Conservation (phyloP, 2,797 vertebrate genomes). For the Erethizon dorsatum region DNA sequence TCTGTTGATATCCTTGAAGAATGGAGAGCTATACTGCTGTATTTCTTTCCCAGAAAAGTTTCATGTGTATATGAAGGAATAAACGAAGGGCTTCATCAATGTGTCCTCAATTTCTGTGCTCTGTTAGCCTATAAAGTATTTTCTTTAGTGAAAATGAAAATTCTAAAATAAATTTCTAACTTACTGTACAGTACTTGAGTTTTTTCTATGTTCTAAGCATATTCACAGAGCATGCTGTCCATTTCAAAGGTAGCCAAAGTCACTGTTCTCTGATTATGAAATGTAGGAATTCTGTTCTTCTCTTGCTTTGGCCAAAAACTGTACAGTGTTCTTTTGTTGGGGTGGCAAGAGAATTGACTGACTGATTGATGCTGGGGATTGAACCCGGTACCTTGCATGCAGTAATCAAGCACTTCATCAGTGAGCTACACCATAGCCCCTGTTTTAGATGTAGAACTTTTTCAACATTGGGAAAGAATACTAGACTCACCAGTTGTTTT, state of each 20-base stretch:
- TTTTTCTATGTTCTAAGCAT: neutral
- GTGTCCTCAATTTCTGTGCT: neutral
- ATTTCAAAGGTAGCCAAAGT: conserved; percentile 16
- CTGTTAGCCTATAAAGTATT: neutral
- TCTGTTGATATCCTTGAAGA: conserved; percentile 1
- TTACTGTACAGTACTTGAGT: neutral
- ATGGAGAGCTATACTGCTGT: neutral
- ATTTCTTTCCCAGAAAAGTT: conserved; percentile 36
- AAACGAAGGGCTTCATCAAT: neutral
- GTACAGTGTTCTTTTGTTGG: neutral
- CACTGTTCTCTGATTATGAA: conserved; percentile 30
- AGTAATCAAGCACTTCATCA: neutral
- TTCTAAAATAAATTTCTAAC: conserved; percentile 41
- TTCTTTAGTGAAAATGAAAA: conserved; percentile 38
- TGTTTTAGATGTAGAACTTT: neutral
- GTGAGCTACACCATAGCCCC: neutral
- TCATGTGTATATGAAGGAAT: neutral
- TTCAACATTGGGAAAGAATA: neutral
- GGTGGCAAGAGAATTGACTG: neutral
- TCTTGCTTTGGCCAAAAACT: neutral
- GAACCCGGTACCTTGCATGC: neutral
- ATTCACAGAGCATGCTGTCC: neutral
- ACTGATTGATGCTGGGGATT: no score
- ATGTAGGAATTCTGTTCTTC: neutral
- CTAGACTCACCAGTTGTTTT: neutral